Base-by-base conservation (phyloP, 2,113 vertebrate genomes). In the Oreochromis niloticus region DNA sequence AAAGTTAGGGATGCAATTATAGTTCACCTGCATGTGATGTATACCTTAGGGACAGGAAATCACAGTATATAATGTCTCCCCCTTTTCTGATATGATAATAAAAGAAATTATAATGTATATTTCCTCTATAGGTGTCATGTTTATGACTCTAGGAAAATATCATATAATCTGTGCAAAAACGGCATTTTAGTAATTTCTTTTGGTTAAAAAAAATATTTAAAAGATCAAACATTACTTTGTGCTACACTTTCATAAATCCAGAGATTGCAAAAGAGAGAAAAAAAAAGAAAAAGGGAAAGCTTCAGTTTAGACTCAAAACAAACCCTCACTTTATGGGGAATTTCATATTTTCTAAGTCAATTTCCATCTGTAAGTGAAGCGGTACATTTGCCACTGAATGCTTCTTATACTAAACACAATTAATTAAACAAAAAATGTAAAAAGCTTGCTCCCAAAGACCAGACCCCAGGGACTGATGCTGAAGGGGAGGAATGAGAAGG, bases 391-490 rank as follows among this genome's bases (percentile, higher is more conserved):
- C 90, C 11, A 56, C 87, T 89, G 92, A 95, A 92, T 86, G 92
- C 91, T 94, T 86, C 81, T 93, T 86, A 95, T 93, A 92, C 94
- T 92, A 86, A 95, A 95, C 89, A 91, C 93, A 95, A 96, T 97
- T 95, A 96, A 96, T 96, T 95, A 95, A 93, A 94, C 89, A 92
- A 92, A 95, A 52, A 96, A 94, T 92, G 89, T 91, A 88, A 89
- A 93, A 95, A 91, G 94, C 91, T 94, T 34, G 84, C 89, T 95
- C 89, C 89, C 90, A 94, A 91, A 95, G 93, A 96, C 93, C 95
- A 91, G 91, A 87, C 95, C 87, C 85, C 3, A 71, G 93, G 94
- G 94, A 94, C n/a, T 16, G 17, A 17, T 50, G 32, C 71, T 89
- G 88, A 88, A 57, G 81, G 85, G 79, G 73, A 81, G 80, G 41